phyloP scores from a whole-genome alignment of 2,888 invertebrate species.

The Sarcophaga carnaria region DNA sequence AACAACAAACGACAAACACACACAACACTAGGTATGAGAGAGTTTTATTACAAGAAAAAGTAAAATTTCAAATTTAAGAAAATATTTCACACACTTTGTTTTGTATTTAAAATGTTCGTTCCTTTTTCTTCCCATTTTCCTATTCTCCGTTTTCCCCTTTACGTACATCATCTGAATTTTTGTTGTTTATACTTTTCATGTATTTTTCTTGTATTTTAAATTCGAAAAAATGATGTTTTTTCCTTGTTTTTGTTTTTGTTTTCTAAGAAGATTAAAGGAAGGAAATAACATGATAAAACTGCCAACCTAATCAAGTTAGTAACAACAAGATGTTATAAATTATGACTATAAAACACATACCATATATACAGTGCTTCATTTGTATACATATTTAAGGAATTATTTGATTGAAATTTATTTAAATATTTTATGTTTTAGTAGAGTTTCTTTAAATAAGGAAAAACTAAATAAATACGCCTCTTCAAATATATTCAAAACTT shows the following conservation, averaged over 20 bases:
- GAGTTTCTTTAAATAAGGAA: too few species aligned
- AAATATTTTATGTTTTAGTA: neutral
- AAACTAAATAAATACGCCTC: too few species aligned
- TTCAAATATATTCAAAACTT: too few species aligned
- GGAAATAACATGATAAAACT: conserved; percentile 32
- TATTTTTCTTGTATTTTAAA: neutral
- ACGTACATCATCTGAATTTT: conserved; percentile 24
- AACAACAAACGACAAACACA: conserved; percentile 22
- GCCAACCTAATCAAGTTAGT: conserved; percentile 57
- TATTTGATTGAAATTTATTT: neutral
- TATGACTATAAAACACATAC: conserved; percentile 33
- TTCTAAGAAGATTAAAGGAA: neutral
- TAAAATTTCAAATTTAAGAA: conserved; percentile 18
- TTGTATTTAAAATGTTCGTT: neutral
- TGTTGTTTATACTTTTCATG: conserved; percentile 14
- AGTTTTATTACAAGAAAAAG: conserved; percentile 7
- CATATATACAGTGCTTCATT: neutral
- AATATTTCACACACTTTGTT: conserved; percentile 30
- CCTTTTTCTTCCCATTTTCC: neutral
- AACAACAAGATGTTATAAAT: conserved; percentile 36
- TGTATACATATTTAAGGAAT: neutral
- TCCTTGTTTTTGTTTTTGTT: neutral
- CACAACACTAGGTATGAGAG: neutral
- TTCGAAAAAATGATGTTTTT: neutral
- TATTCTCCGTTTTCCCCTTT: neutral